Conservation (phyloP, 1,140 invertebrate species). For the Diorhabda elongata region DNA sequence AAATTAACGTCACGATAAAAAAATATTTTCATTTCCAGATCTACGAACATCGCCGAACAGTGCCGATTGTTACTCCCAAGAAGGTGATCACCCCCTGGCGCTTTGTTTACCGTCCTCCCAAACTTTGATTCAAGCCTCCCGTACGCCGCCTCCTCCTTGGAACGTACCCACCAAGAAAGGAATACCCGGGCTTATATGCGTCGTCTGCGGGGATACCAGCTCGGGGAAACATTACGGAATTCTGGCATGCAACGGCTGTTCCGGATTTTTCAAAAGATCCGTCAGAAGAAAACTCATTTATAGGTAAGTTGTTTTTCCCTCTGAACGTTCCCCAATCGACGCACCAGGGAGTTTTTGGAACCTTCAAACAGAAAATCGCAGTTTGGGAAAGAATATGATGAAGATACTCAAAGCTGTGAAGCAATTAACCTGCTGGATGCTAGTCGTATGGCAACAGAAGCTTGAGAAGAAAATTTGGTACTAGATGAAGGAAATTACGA, state of each 20-base stretch:
- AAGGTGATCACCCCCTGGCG: conserved; percentile 42
- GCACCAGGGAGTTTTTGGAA: no score
- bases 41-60: conserved; percentile 42
- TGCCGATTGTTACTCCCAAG: conserved; percentile 43
- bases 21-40: conserved; percentile 33
- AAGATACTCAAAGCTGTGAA: no score
- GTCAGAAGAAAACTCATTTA: conserved; percentile 96
- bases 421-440: no score
- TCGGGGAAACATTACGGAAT: conserved; percentile 98
- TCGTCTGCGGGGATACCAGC: conserved; percentile 95
- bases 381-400: no score
- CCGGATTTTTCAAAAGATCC: conserved; percentile 97
- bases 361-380: no score
- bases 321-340: no score
- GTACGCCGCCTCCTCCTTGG: conserved; percentile 46
- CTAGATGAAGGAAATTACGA: no score
- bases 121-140: conserved; percentile 45
- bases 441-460: no score
- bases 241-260: conserved; percentile 98
- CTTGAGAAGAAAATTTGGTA: no score
- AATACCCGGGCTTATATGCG: conserved; percentile 72
- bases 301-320: conserved; percentile 60
- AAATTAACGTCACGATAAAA: conserved; percentile 17
- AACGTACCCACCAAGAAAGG: conserved; percentile 43
- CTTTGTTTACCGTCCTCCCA: conserved; percentile 42